Percentiles rank a stretch among this genome's conserved stretches.
phyloP scores from a whole-genome alignment of 1,140 invertebrate species.

The Papilio aristodemus region DNA sequence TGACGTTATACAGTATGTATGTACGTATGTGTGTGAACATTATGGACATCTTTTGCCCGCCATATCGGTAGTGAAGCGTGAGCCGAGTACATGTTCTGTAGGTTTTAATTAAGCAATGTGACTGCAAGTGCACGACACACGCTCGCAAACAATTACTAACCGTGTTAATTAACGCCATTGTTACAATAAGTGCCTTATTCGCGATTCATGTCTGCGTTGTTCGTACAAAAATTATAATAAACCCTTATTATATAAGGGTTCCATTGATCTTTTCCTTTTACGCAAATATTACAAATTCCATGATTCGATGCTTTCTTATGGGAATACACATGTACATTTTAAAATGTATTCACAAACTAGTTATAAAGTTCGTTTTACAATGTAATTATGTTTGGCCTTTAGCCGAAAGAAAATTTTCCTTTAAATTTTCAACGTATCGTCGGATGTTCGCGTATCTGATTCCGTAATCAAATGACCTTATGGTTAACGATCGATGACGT shows the following conservation, averaged over 20 bases:
- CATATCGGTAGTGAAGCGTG: conserved; percentile 11
- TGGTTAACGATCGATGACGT: too few relatives aligned
- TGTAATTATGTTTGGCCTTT: too few relatives aligned
- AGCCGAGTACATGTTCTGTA: conserved; percentile 8
- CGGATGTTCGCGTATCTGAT: too few relatives aligned
- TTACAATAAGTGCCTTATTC: conserved; percentile 13
- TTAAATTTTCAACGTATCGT: background rate
- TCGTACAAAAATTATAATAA: background rate
- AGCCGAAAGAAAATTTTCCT: background rate
- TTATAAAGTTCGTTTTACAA: background rate
- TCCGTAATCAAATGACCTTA: too few relatives aligned
- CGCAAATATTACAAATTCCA: conserved; percentile 9
- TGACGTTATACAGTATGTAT: conserved; percentile 23
- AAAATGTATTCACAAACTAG: background rate
- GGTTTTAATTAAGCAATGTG: conserved; percentile 26
- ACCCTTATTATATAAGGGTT: too few relatives aligned
- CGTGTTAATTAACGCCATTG: conserved; percentile 23
- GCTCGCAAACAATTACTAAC: conserved; percentile 27
- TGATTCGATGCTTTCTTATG: background rate
- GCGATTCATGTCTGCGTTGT: background rate
- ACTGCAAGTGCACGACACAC: conserved; percentile 22
- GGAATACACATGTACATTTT: background rate
- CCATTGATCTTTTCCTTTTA: background rate
- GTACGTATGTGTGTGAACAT: background rate
- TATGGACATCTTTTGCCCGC: conserved; percentile 10